phyloP scores from a whole-genome alignment of 2,113 vertebrate genomes.

The Stercorarius parasiticus region DNA sequence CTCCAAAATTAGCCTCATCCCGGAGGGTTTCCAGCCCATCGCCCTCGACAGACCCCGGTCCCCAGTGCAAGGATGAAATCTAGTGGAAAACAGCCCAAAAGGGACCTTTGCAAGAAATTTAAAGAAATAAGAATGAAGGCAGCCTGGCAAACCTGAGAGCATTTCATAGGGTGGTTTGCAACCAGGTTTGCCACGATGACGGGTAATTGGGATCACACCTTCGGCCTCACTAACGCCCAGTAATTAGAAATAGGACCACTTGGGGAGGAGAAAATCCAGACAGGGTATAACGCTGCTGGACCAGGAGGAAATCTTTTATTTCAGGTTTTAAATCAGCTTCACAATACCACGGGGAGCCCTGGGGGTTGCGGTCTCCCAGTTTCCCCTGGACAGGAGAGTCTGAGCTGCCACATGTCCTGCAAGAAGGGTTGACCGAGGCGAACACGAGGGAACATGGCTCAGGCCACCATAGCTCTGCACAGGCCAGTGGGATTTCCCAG shows the following conservation, averaged over 20 bases:
- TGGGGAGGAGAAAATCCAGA: not conserved
- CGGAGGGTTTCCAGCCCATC: not conserved
- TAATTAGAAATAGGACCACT: not conserved
- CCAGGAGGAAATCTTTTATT: not conserved
- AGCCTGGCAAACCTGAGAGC: not conserved
- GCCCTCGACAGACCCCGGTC: accelerated
- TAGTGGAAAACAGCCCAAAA: not conserved
- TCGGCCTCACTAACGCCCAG: not conserved
- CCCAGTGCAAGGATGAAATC: not conserved
- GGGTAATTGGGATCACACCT: not conserved
- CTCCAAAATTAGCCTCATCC: not conserved
- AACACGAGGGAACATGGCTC: accelerated
- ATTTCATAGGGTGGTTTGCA: not conserved
- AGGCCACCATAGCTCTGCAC: accelerated
- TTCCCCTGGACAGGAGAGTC: not conserved
- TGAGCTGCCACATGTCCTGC: not conserved
- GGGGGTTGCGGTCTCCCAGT: accelerated
- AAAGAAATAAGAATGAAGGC: not conserved
- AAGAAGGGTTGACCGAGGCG: accelerated
- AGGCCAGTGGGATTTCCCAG: not conserved
- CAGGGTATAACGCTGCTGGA: not conserved
- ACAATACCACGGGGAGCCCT: not conserved
- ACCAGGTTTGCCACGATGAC: not conserved
- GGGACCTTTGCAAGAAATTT: not conserved
- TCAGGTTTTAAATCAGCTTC: not conserved